Evolutionary conservation across 2,888 invertebrate species (phyloP).

Genomic region (Leptopilina syphax): DNA sequence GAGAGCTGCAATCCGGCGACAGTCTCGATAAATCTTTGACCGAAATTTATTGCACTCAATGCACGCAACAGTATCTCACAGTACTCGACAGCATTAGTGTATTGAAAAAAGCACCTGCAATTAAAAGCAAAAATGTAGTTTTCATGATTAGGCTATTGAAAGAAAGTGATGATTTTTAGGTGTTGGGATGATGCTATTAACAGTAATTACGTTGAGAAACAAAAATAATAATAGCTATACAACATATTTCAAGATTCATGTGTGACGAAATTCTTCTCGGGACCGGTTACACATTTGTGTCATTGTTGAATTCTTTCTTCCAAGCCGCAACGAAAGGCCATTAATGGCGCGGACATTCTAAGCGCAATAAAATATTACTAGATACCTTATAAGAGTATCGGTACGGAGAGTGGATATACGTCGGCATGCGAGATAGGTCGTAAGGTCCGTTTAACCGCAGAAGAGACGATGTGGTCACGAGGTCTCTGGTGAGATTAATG

Average conservation of each 20-base stretch:
- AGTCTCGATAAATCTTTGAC: conserved; percentile 65
- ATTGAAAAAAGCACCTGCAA: too few relatives aligned
- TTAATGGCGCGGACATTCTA: conserved; percentile 5
- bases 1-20: conserved; percentile 61
- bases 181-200: too few relatives aligned
- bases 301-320: conserved; percentile 7
- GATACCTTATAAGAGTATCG: conserved; percentile 22
- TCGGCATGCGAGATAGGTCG: conserved; percentile 56
- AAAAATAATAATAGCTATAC: too few relatives aligned
- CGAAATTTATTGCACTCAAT: conserved; percentile 51
- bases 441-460: conserved; percentile 68
- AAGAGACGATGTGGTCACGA: conserved; percentile 64
- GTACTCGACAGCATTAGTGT: not conserved
- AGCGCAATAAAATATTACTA: conserved; percentile 29
- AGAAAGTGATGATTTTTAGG: too few relatives aligned
- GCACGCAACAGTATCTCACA: not conserved
- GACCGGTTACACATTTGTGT: not conserved
- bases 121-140: too few relatives aligned
- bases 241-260: not conserved
- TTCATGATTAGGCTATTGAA: too few relatives aligned
- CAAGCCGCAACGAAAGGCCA: not conserved
- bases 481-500: conserved; percentile 71
- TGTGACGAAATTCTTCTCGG: not conserved
- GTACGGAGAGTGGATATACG: conserved; percentile 17
- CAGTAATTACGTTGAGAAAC: too few relatives aligned